These are phyloP conservation scores for Augiades crinisus DNA, from an alignment of 2,888 invertebrate genomes.

Conservation along the genomic window DNA sequence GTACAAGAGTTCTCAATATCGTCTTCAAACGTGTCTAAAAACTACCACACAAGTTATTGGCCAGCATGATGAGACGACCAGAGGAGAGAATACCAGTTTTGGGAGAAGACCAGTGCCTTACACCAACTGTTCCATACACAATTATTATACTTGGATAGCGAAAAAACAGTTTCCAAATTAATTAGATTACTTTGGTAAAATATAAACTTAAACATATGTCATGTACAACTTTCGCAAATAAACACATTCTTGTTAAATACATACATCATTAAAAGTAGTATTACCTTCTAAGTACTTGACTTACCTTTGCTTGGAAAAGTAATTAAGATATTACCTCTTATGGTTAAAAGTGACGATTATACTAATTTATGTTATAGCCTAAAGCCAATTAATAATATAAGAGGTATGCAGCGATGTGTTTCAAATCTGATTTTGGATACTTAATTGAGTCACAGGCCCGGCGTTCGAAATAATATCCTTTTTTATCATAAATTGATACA, in stretches of 20 bases:
- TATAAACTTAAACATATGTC: too few species aligned
- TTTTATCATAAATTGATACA: slow-evolving; percentile 6
- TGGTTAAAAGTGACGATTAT: background rate
- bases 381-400: background rate
- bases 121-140: too few species aligned
- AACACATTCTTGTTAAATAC: background rate
- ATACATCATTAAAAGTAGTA: too few species aligned
- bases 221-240: background rate
- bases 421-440: slow-evolving; percentile 17
- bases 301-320: background rate
- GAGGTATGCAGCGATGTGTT: background rate
- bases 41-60: too few species aligned
- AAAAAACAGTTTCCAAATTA: too few species aligned
- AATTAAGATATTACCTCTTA: background rate
- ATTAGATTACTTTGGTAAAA: too few species aligned
- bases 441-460: slow-evolving; percentile 6
- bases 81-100: too few species aligned
- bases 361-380: background rate
- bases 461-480: background rate
- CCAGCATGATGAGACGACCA: too few species aligned
- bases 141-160: background rate
- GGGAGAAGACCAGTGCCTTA: too few species aligned
- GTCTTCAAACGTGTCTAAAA: too few species aligned
- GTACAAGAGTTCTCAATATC: too few species aligned
- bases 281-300: background rate